Base-by-base conservation (phyloP, 2,797 vertebrate species). In the Paramormyrops hopkinsi region DNA sequence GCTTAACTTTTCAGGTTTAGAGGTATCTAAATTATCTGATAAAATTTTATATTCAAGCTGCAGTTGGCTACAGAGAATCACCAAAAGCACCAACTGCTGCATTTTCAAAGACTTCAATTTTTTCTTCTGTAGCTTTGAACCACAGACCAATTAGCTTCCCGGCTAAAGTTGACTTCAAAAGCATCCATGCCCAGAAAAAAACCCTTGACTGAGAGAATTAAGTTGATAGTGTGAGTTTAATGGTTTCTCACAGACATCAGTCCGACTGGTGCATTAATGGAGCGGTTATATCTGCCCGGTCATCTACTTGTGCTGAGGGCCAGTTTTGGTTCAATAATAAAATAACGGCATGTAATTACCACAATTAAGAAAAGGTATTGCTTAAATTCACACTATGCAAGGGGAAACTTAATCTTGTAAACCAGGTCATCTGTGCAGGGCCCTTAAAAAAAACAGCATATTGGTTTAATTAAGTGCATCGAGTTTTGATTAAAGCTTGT, bases 361-460 rank as follows among this genome's bases (percentile, higher is more conserved):
- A 41, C 50, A 56, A 48, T 86, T 62, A 82, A 82, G 41, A 82
- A 46, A 82, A 82, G 56, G 73, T 69, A 44, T 85, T 33, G 7
- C 44, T 90, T 86, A 65, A 88, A 90, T 88, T 90, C 89, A 88
- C 56, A 90, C 62, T 87, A 85, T 29, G 76, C 44, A 85, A n/a
- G 50, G n/a, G 86, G 50, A 54, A 69, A 86, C 88, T 73, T 89
- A 89, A 89, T 89, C 86, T 87, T 82, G 76, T 59, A 54, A 89
- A 53, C 37, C 86, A 56, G 88, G 88, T 89, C 86, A 89, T 22
- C 29, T 84, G 83, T 56, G 29, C 41, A 53, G 22, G 17, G 33
- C 33, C 53, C 86, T 86, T 65, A 62, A 59, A 44, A 22, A 88
- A 65, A 46, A 65, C 86, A 69, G 33, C 54, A 46, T 88, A 44